Percentiles rank a stretch among this genome's conserved stretches.
These are phyloP conservation scores for Resseliella maxima DNA, from an alignment of 2,888 invertebrate genomes.

Conservation along the genomic window DNA sequence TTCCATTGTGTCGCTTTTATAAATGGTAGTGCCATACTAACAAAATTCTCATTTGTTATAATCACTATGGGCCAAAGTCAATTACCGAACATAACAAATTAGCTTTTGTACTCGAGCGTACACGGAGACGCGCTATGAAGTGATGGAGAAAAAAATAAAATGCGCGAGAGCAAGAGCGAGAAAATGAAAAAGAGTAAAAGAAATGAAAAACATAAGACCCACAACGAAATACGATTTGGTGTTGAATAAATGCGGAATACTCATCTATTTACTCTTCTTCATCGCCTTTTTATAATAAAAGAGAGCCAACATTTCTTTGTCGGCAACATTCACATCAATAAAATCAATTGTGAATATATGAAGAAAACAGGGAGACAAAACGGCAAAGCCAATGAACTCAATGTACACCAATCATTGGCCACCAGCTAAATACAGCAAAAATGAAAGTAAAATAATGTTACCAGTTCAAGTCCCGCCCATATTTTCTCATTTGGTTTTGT, in stretches of 20 bases:
- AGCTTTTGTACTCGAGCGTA: slow-evolving; percentile 56
- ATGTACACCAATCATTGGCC: slow-evolving; percentile 47
- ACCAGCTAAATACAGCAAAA: background rate
- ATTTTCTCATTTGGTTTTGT: background rate
- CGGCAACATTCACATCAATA: slow-evolving; percentile 53
- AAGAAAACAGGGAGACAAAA: background rate
- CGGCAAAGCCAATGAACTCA: slow-evolving; percentile 31
- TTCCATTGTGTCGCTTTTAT: slow-evolving; percentile 53
- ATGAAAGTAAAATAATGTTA: background rate
- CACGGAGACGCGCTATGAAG: no score
- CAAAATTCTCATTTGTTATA: slow-evolving; percentile 56
- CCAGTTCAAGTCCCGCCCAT: background rate
- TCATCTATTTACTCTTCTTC: slow-evolving; percentile 52
- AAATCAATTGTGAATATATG: slow-evolving; percentile 20
- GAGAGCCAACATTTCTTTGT: slow-evolving; percentile 56
- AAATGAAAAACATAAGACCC: no score
- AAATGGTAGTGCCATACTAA: slow-evolving; percentile 46
- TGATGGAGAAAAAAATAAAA: no score
- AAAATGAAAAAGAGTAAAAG: background rate
- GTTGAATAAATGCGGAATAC: slow-evolving; percentile 49
- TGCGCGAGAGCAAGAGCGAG: slow-evolving; percentile 20
- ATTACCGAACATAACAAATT: slow-evolving; percentile 58
- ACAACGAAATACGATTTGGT: slow-evolving; percentile 32
- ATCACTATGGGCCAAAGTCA: slow-evolving; percentile 57
- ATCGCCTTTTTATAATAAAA: slow-evolving; percentile 42